phyloP scores from a whole-genome alignment of 2,888 invertebrate species.

The Trichopria drosophilae region DNA sequence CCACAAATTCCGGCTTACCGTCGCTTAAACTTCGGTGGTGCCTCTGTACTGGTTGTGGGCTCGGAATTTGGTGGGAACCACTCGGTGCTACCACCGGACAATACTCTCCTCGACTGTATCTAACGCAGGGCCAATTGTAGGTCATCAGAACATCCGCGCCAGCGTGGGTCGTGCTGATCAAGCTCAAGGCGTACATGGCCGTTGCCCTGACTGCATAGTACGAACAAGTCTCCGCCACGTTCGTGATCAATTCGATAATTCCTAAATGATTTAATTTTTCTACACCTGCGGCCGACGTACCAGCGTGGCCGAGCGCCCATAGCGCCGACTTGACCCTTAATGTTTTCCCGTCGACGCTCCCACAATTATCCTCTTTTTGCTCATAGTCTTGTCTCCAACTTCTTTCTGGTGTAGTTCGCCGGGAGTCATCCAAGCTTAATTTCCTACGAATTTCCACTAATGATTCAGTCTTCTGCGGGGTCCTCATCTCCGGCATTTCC shows the following conservation, averaged over 20 bases:
- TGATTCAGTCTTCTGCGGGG: constrained; percentile 43
- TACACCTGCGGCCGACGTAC: constrained; percentile 75
- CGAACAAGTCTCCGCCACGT: constrained; percentile 76
- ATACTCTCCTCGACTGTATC: constrained; percentile 52
- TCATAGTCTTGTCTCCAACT: constrained; percentile 45
- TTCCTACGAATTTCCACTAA: constrained; percentile 47
- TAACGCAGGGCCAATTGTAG: constrained; percentile 53
- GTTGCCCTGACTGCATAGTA: constrained; percentile 89
- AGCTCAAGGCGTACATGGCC: constrained; percentile 83
- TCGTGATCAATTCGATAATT: constrained; percentile 61
- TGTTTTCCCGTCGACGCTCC: constrained; percentile 37
- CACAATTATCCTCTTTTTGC: constrained; percentile 40
- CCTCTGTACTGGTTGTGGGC: constrained; percentile 41
- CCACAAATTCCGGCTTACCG: constrained; percentile 53
- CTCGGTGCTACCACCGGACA: constrained; percentile 50
- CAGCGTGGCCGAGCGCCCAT: constrained; percentile 87
- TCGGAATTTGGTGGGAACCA: constrained; percentile 43
- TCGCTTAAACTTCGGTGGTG: constrained; percentile 56
- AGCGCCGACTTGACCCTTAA: constrained; percentile 83
- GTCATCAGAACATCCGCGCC: constrained; percentile 74
- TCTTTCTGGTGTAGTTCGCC: constrained; percentile 51
- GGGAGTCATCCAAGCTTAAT: constrained; percentile 51
- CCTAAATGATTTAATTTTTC: constrained; percentile 68
- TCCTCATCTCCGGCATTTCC: constrained; percentile 40
- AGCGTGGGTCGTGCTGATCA: constrained; percentile 79